phyloP scores from a whole-genome alignment of 2,797 vertebrate genomes.

The Eospalax fontanierii region DNA sequence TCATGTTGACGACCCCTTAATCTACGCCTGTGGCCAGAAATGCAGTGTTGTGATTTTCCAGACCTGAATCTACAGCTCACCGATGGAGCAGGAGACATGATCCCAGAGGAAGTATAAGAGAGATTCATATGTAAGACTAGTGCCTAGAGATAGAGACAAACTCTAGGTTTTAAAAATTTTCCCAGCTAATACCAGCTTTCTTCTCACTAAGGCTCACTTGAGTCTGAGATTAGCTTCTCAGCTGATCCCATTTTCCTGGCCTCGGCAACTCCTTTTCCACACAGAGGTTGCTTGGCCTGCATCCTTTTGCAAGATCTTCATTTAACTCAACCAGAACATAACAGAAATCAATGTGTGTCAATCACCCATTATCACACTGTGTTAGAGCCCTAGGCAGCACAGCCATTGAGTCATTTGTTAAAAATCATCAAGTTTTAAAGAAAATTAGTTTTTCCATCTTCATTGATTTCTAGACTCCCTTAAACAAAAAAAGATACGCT shows the following conservation, averaged over 20 bases:
- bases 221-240: slow-evolving; percentile 16
- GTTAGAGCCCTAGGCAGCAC: slow-evolving; percentile 54
- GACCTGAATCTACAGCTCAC: neutral
- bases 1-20: neutral
- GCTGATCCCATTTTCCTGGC: slow-evolving; percentile 22
- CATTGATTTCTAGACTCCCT: neutral
- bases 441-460: slow-evolving; percentile 72
- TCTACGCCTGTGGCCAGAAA: neutral
- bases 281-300: neutral
- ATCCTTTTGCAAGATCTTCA: neutral
- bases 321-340: neutral
- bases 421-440: slow-evolving; percentile 65
- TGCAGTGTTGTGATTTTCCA: neutral
- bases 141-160: neutral
- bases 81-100: neutral
- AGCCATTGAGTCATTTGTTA: slow-evolving; percentile 44
- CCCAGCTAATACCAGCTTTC: neutral
- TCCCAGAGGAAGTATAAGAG: neutral
- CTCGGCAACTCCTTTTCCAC: neutral
- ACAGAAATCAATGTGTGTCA: slow-evolving; percentile 16
- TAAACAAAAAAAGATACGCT: neutral
- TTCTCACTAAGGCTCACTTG: too few relatives aligned
- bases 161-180: neutral
- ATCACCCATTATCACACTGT: neutral
- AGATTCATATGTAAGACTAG: neutral